phyloP scores from a whole-genome alignment of 2,113 vertebrate genomes.

The Strigops habroptila region DNA sequence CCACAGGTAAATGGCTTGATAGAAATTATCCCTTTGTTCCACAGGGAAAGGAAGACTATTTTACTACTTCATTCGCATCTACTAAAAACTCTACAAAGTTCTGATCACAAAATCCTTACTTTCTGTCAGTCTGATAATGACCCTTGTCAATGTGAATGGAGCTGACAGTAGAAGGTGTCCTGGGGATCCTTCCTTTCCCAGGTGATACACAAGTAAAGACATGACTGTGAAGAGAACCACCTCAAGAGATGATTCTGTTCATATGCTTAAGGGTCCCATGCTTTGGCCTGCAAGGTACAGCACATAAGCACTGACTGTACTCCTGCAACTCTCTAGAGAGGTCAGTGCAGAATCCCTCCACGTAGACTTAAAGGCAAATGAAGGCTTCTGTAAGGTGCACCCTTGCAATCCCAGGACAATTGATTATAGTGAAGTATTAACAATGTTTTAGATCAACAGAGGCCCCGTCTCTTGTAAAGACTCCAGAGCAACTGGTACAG shows the following conservation, averaged over 20 bases:
- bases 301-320: fast-evolving
- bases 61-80: background rate
- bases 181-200: background rate
- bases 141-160: background rate
- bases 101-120: background rate
- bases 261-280: fast-evolving
- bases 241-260: background rate
- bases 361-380: background rate
- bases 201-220: fast-evolving
- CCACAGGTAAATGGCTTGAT: background rate
- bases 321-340: background rate
- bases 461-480: background rate
- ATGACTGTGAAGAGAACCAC: background rate
- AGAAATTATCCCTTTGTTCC: background rate
- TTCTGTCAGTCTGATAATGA: background rate
- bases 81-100: background rate
- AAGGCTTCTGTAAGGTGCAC: background rate
- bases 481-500: background rate
- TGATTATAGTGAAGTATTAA: background rate
- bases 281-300: background rate
- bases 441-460: background rate
- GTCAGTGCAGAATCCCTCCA: background rate
- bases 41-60: background rate
- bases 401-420: background rate
- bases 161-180: background rate